These are phyloP conservation scores for Poeciliopsis turrubarensis DNA, from an alignment of 2,113 vertebrate genomes.

Conservation along the genomic window DNA sequence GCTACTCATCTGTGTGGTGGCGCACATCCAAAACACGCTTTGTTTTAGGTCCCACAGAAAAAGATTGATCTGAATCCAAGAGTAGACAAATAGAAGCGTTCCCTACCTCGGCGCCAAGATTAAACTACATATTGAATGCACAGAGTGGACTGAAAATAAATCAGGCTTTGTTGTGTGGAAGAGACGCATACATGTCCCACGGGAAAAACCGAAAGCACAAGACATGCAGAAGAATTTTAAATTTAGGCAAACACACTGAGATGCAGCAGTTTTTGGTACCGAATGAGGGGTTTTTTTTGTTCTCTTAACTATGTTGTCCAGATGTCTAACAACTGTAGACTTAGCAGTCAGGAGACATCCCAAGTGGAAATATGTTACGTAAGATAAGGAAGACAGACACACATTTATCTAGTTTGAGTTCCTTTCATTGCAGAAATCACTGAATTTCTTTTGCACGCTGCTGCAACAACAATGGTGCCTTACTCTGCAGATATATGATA, in stretches of 20 bases:
- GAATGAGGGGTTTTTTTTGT: slow-evolving; percentile 11
- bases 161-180: slow-evolving; percentile 59
- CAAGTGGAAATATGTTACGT: slow-evolving; percentile 25
- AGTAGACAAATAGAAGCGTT: slow-evolving; percentile 60
- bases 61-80: slow-evolving; percentile 63
- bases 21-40: slow-evolving; percentile 68
- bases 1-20: slow-evolving; percentile 69
- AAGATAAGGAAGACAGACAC: slow-evolving; percentile 34
- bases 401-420: slow-evolving; percentile 33
- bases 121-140: slow-evolving; percentile 60
- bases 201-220: slow-evolving; percentile 45
- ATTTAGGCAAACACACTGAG: slow-evolving; percentile 44
- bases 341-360: slow-evolving; percentile 28
- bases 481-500: slow-evolving; percentile 64
- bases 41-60: slow-evolving; percentile 69
- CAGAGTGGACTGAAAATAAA: slow-evolving; percentile 64
- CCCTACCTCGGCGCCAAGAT: slow-evolving; percentile 64
- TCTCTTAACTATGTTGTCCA: slow-evolving; percentile 47
- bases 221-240: slow-evolving; percentile 52
- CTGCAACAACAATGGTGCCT: slow-evolving; percentile 34
- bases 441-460: slow-evolving; percentile 24
- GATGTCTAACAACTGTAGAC: slow-evolving; percentile 42
- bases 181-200: slow-evolving; percentile 50
- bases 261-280: slow-evolving; percentile 41
- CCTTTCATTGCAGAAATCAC: slow-evolving; percentile 38